Conservation (phyloP, 2,888 invertebrate genomes). For the Xestobium rufovillosum region DNA sequence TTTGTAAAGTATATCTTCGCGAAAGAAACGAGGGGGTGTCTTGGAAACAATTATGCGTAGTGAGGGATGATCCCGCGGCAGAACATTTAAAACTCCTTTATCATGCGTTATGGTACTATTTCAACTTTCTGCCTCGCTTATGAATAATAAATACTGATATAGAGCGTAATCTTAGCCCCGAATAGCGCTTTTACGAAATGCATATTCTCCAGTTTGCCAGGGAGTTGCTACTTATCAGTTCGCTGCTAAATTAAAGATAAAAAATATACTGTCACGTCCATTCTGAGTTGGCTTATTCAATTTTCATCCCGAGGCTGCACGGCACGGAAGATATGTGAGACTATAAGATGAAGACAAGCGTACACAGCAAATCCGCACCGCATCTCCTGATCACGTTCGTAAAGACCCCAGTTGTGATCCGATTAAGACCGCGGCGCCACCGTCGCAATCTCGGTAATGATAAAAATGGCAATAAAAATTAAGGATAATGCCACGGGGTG, state of each 20-base stretch:
- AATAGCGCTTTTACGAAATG: slow-evolving; percentile 35
- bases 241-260: slow-evolving; percentile 45
- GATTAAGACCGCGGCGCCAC: slow-evolving; percentile 42
- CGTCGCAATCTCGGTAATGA: slow-evolving; percentile 44
- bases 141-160: slow-evolving; percentile 45
- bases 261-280: slow-evolving; percentile 44
- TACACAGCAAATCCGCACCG: slow-evolving; percentile 39
- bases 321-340: slow-evolving; percentile 34
- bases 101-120: slow-evolving; percentile 41
- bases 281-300: slow-evolving; percentile 43
- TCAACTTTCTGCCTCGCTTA: slow-evolving; percentile 40
- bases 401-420: slow-evolving; percentile 43
- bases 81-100: slow-evolving; percentile 39
- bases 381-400: slow-evolving; percentile 43
- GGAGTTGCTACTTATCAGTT: slow-evolving; percentile 39
- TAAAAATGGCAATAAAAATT: slow-evolving; percentile 46
- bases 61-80: slow-evolving; percentile 37
- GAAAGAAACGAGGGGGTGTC: too few species aligned
- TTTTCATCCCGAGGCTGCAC: slow-evolving; percentile 33
- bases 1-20: too few species aligned
- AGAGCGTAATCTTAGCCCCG: slow-evolving; percentile 38
- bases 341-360: slow-evolving; percentile 37
- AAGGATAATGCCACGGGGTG: slow-evolving; percentile 38
- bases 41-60: too few species aligned
- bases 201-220: slow-evolving; percentile 36